A percentile compares a stretch with the other conserved stretches of the same genome.
phyloP scores from a whole-genome alignment of 2,113 vertebrate species.

The Ictalurus furcatus region DNA sequence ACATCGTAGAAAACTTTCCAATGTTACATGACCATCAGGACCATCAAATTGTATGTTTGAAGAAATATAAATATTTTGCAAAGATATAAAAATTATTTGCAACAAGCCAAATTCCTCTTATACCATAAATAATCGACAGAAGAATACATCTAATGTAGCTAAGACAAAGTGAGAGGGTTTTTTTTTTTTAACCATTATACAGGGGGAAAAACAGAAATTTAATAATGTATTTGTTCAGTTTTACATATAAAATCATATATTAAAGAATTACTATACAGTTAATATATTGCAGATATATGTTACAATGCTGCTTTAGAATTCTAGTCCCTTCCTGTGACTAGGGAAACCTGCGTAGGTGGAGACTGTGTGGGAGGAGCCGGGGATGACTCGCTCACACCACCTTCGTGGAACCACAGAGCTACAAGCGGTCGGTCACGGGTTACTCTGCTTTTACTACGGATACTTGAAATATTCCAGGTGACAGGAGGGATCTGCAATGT shows the following conservation, averaged over 20 bases:
- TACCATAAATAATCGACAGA: constrained; percentile 33
- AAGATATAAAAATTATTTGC: constrained; percentile 9
- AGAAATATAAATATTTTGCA: constrained; percentile 24
- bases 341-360: constrained; percentile 7
- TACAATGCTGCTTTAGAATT: constrained; percentile 47
- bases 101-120: constrained; percentile 13
- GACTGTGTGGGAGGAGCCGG: constrained; percentile 17
- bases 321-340: constrained; percentile 34
- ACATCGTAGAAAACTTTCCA: not conserved
- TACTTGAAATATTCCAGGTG: constrained; percentile 57
- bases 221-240: constrained; percentile 56
- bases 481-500: constrained; percentile 64
- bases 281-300: constrained; percentile 52
- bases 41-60: not conserved
- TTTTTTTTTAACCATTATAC: constrained; percentile 16
- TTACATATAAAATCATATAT: constrained; percentile 64
- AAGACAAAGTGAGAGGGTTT: not conserved
- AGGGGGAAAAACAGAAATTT: constrained; percentile 42
- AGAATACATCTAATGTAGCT: constrained; percentile 5
- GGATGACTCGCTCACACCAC: constrained; percentile 48
- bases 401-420: constrained; percentile 36
- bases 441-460: constrained; percentile 55
- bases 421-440: constrained; percentile 45
- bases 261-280: constrained; percentile 64
- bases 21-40: constrained; percentile 3